Percentiles rank a stretch among this genome's conserved stretches.
phyloP scores from a whole-genome alignment of 2,797 vertebrate genomes.

The Calcarius lapponicus region DNA sequence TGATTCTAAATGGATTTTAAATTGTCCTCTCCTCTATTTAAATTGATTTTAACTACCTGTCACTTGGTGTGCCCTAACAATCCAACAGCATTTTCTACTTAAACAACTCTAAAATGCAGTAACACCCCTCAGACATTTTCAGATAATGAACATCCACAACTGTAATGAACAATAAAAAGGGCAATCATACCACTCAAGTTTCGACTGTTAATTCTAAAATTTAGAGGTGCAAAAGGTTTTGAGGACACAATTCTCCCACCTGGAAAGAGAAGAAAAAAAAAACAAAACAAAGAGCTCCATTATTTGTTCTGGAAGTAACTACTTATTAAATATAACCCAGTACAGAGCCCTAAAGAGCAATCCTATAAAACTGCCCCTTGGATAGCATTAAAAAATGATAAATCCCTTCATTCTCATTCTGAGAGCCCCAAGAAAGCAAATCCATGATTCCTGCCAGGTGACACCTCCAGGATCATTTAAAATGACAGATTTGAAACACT shows the following conservation, averaged over 20 bases:
- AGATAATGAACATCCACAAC: neutral
- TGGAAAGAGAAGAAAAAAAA: conserved; percentile 41
- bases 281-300: neutral
- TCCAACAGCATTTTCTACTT: neutral
- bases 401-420: neutral
- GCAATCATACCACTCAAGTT: conserved; percentile 94
- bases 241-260: conserved; percentile 99
- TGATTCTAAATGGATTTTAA: neutral
- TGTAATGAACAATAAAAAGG: neutral
- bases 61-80: neutral
- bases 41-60: neutral
- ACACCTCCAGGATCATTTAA: neutral
- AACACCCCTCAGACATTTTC: neutral
- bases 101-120: neutral
- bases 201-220: conserved; percentile 99
- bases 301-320: neutral
- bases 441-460: neutral
- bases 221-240: conserved; percentile 99
- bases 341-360: neutral
- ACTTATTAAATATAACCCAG: neutral
- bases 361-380: neutral
- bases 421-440: neutral
- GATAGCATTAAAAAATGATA: neutral
- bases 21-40: neutral
- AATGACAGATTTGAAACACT: neutral